Percentiles rank a stretch among this genome's conserved stretches.
Evolutionary conservation across 2,888 invertebrate species (phyloP).

Genomic region (Carcina quercana): DNA sequence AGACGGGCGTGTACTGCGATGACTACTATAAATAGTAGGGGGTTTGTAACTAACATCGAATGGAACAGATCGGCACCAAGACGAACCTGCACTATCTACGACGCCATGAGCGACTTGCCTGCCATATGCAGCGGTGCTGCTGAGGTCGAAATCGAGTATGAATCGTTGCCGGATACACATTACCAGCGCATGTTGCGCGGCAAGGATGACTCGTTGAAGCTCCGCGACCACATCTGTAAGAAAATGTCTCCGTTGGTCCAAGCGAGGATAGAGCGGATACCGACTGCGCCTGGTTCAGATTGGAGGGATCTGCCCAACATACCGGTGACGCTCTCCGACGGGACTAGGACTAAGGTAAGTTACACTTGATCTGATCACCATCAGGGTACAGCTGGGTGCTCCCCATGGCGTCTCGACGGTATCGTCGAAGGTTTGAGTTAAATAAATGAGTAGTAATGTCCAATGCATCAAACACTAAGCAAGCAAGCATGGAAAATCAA

Average conservation of each 20-base stretch:
- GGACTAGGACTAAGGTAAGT: slow-evolving; percentile 74
- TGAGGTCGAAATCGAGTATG: slow-evolving; percentile 80
- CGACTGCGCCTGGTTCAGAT: slow-evolving; percentile 83
- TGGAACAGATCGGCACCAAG: slow-evolving; percentile 84
- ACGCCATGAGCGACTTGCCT: slow-evolving; percentile 89
- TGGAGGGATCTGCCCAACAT: slow-evolving; percentile 92
- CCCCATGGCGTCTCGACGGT: too few relatives aligned
- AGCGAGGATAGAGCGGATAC: slow-evolving; percentile 84
- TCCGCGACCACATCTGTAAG: slow-evolving; percentile 88
- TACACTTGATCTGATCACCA: too few relatives aligned
- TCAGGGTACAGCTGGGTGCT: too few relatives aligned
- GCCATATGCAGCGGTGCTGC: slow-evolving; percentile 82
- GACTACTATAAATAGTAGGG: slow-evolving; percentile 56
- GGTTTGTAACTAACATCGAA: slow-evolving; percentile 66
- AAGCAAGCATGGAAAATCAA: too few relatives aligned
- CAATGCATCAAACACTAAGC: too few relatives aligned
- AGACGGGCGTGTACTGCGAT: slow-evolving; percentile 76
- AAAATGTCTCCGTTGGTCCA: slow-evolving; percentile 87
- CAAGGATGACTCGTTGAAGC: slow-evolving; percentile 65
- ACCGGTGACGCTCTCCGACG: slow-evolving; percentile 79
- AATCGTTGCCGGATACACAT: slow-evolving; percentile 80
- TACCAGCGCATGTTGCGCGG: slow-evolving; percentile 83
- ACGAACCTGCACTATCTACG: slow-evolving; percentile 83
- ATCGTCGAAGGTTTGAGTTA: too few relatives aligned
- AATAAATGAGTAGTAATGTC: too few relatives aligned